Evolutionary conservation across 2,797 vertebrate species (phyloP).

Genomic region (Caiman crocodilus): DNA sequence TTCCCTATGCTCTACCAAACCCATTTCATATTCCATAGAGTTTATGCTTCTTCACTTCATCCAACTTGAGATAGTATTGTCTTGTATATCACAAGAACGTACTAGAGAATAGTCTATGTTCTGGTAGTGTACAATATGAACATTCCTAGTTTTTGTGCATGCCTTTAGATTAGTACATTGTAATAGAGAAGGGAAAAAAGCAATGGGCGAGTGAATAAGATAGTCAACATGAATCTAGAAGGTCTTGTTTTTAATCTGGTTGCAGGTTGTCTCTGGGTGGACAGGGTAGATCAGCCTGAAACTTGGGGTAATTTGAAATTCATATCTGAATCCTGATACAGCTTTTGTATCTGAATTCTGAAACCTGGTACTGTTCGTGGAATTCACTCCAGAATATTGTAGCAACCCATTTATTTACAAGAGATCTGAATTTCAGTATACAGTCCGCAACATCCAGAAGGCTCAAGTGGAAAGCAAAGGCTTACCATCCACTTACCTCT

Average conservation of each 20-base stretch:
- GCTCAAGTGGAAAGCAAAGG: slow-evolving; percentile 74
- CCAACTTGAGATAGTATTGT: slow-evolving; percentile 64
- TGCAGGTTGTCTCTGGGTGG: slow-evolving; percentile 50
- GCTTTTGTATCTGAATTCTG: slow-evolving; percentile 64
- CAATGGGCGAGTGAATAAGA: slow-evolving; percentile 45
- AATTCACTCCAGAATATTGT: slow-evolving; percentile 66
- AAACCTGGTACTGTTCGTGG: slow-evolving; percentile 66
- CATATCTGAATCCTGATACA: slow-evolving; percentile 59
- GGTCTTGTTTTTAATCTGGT: slow-evolving; percentile 49
- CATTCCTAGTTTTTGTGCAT: slow-evolving; percentile 58
- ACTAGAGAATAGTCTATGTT: slow-evolving; percentile 55
- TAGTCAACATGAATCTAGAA: slow-evolving; percentile 41
- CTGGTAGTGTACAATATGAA: slow-evolving; percentile 44
- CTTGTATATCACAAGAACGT: slow-evolving; percentile 62
- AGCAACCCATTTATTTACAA: slow-evolving; percentile 63
- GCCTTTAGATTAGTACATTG: slow-evolving; percentile 61
- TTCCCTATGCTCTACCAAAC: slow-evolving; percentile 60
- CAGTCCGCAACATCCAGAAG: slow-evolving; percentile 42
- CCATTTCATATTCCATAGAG: slow-evolving; percentile 69
- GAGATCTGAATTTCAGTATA: slow-evolving; percentile 59
- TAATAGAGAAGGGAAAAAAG: slow-evolving; percentile 35
- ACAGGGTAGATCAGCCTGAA: slow-evolving; percentile 55
- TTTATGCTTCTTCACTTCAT: slow-evolving; percentile 31
- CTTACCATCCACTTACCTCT: slow-evolving; percentile 71
- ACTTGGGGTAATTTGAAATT: slow-evolving; percentile 66